Evolutionary conservation across 2,113 vertebrate species (phyloP), one percentile per base, ranked within the genome.

Genomic region (Hemiscyllium ocellatum): DNA sequence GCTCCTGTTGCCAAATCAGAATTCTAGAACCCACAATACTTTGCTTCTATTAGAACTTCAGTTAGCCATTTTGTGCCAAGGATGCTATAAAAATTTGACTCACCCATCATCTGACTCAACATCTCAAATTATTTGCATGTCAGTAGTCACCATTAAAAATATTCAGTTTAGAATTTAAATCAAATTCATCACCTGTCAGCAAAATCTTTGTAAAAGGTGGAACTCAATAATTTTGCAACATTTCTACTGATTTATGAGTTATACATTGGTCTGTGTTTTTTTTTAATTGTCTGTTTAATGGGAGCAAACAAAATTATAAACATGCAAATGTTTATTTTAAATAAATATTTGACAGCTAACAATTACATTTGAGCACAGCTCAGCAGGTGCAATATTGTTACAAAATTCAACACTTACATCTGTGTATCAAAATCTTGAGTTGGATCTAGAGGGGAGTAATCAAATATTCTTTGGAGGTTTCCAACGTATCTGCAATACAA

Each of bases 401-500:
- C 66, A 70, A 70, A 69, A 37, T 93, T 85, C 69, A 95, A 96
- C 95, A 98, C 99, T 98, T 98, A 99, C 99, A 99, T 99, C 96
- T 99, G 99, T 94, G 99, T 99, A 96, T 98, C 98, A 96, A 99
- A 99, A 97, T 99, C 99, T 97, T 99, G 99, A 0, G 98, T 98
- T 96, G 99, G 99, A 97, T 99, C 99, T 86, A 99, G 98, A 33
- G 99, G 99, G 6, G 99, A 99, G 96, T 99, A 99, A 97, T 99
- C 99, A 97, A 98, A 99, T 98, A 99, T 99, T 97, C 98, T 98
- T 96, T 99, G 98, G 96, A 99, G 98, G 96, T 98, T 99, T 96
- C 99, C 99, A 86, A 99, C 99, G 97, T 99, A 99, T 97, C 99
- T 99, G 96, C 83, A 96, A 96, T 97, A 96, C 72, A 96, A 97